Evolutionary conservation across 2,797 vertebrate species (phyloP), one percentile per base, ranked within the genome.

Genomic region (Schizopygopsis pylzovi): DNA sequence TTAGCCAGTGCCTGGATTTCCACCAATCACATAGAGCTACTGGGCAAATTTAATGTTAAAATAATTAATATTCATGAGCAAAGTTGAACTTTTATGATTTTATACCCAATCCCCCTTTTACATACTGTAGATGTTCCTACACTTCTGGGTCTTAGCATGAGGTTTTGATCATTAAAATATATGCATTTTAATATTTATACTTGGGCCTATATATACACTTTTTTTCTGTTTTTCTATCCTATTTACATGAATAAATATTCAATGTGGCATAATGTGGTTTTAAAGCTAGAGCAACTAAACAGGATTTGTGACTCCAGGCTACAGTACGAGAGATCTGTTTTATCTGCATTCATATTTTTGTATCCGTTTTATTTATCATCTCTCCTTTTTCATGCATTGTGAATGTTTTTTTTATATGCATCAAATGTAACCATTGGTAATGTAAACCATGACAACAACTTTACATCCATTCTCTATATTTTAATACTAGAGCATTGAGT

Each of bases 171-270:
- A 78, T 76, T 72, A 47, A 63, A 82, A 47, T 49, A 82, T 86
- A 65, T 70, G 45, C 71, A 68, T 82, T 86, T 52, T 20, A 6
- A 82, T 37, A 83, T 79, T 72, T n/a, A 79, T 83, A 79, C 41
- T 83, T 67, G 39, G 59, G 22, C 73, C 73, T 72, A 43, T 4
- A 2, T 25, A 41, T 82, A 71, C 18, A 33, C 33, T n/a, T 22
- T 81, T 43, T 63, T 86, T 33, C 52, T n/a, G 12, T 72, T 72
- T 45, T 47, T 72, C 22, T 47, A 18, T 45, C 6, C 12, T 15
- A 47, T 47, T 45, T 43, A 4, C 68, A 71, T 71, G 4, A 47
- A 73, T 47, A 73, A 73, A 73, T 73, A 47, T 25, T 72, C 6
- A 72, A 25, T 47, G 41, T 72, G 41, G n/a, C 12, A 25, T 25